Evolutionary conservation across 1,140 invertebrate genomes (phyloP), one percentile per base, ranked within the genome.

Genomic region (Pygmarrhopalites habei): DNA sequence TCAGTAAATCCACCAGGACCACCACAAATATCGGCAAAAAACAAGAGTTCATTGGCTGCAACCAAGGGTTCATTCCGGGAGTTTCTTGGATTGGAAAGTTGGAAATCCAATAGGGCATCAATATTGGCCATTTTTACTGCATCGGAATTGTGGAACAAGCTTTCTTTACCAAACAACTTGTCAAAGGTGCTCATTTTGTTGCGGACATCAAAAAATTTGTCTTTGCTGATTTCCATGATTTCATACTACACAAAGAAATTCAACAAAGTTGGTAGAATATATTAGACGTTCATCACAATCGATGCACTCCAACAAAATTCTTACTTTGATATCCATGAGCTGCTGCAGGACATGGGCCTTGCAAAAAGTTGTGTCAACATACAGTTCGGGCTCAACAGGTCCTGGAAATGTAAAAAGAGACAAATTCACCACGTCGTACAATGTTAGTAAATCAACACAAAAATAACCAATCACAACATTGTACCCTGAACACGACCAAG

Each of bases 11-110:
- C 95, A 52, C 96, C 96, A 21, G 95, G 95, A 15, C 95, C 96
- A 51, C 95, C 95, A 79, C 95, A 98, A 28, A 98, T 87, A 79
- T 99, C 96, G 47, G 93, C 94, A 80, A 98, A 98, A 74, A 95
- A 98, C n/a, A 87, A 76, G 7, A 82, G 75, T 39, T 84, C 82
- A 66, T 79, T 75, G 25, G 74, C 71, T 19, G 70, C 74, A 12
- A 82, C 72, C 52, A 80, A 53, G 21, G 73, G 70, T 26, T 70
- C 71, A 4, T 56, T 64, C 19, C 23, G 62, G 5, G 19, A 14
- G 2, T 25, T 61, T 57, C 43, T 81, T 17, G 92, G 90, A 32
- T 85, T 78, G 1, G 93, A 95, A 71, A 99, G 95, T 83, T 95
- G 92, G 72, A 87, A 93, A 73, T 92, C 83, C 75, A 89, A 90